phyloP scores from a whole-genome alignment of 2,113 vertebrate genomes.

The Todiramphus saurophagus region DNA sequence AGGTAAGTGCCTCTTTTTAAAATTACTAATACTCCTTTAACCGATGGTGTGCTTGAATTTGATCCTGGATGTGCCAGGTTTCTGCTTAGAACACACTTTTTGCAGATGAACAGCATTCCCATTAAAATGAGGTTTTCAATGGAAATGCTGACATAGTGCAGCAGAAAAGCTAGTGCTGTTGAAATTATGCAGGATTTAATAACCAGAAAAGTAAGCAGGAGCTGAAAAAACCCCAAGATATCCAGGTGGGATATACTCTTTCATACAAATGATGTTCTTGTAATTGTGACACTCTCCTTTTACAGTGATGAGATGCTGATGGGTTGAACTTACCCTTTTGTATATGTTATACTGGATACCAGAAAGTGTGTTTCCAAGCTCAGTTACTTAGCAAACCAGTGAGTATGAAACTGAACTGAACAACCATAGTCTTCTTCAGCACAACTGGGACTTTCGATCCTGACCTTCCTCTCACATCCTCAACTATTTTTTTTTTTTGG shows the following conservation, averaged over 20 bases:
- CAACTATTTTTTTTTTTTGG: not conserved
- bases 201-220: not conserved
- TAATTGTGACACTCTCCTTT: not conserved
- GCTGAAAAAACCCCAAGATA: not conserved
- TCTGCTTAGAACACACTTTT: slow-evolving; percentile 42
- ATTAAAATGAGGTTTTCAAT: slow-evolving; percentile 41
- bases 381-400: not conserved
- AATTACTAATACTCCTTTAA: not conserved
- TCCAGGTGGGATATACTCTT: not conserved
- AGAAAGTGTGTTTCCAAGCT: not conserved
- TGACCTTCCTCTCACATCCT: not conserved
- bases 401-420: not conserved
- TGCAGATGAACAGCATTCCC: slow-evolving; percentile 30
- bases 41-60: not conserved
- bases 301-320: not conserved
- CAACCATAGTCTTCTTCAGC: not conserved
- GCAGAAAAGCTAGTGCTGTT: not conserved
- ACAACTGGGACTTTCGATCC: not conserved
- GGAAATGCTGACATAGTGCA: slow-evolving; percentile 50
- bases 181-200: slow-evolving; percentile 2
- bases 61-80: not conserved
- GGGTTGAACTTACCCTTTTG: not conserved
- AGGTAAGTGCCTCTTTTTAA: not conserved
- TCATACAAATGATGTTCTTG: not conserved
- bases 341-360: not conserved